Evolutionary conservation across 1,140 invertebrate species (phyloP).

Genomic region (Amyelois transitella): DNA sequence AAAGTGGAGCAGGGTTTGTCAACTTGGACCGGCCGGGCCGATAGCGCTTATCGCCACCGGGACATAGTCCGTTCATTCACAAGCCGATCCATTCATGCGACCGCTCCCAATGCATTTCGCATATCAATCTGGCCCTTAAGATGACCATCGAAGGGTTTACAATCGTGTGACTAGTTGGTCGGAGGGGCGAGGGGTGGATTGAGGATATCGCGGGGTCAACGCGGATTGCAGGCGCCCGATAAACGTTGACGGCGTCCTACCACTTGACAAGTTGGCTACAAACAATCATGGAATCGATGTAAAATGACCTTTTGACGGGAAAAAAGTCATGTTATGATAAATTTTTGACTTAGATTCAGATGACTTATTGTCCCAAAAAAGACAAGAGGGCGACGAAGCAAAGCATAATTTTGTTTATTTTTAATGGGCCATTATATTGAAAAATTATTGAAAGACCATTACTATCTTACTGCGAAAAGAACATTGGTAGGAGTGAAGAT

Average conservation of each 20-base stretch:
- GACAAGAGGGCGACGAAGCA: no score
- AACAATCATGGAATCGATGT: constrained; percentile 20
- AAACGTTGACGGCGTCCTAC: constrained; percentile 53
- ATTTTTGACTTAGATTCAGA: no score
- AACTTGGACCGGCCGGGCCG: constrained; percentile 68
- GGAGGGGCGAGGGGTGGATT: constrained; percentile 54
- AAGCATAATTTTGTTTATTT: no score
- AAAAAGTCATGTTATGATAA: no score
- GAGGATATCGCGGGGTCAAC: constrained; percentile 71
- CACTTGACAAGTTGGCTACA: constrained; percentile 31
- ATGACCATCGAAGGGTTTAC: constrained; percentile 25
- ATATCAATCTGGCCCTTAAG: constrained; percentile 38
- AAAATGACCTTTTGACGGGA: no score
- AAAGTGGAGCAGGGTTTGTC: constrained; percentile 72
- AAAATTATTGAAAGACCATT: no score
- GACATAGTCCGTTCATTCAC: constrained; percentile 73
- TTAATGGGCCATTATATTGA: no score
- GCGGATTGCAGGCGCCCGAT: constrained; percentile 69
- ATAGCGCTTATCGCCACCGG: constrained; percentile 68
- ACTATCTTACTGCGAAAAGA: no score
- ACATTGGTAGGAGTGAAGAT: no score
- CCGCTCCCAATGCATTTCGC: constrained; percentile 25
- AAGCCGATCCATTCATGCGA: constrained; percentile 68
- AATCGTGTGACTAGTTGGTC: constrained; percentile 21
- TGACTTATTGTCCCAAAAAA: no score